A percentile compares a stretch with the other conserved stretches of the same genome.
These are phyloP conservation scores for Hydropotes inermis DNA, from an alignment of 2,113 vertebrate species.

Conservation along the genomic window DNA sequence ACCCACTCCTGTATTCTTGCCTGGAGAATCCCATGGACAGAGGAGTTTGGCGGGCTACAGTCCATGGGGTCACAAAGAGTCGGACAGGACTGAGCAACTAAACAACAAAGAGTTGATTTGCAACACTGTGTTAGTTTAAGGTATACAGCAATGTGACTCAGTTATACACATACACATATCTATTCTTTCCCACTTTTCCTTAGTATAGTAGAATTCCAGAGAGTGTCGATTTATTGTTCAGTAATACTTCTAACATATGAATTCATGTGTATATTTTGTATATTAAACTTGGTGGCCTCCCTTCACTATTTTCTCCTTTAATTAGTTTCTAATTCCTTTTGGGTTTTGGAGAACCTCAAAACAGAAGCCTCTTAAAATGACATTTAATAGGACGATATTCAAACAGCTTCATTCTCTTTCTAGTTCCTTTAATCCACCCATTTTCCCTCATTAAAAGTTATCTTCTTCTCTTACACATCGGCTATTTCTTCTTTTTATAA, in stretches of 20 bases:
- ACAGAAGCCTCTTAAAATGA: not conserved
- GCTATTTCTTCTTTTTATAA: not conserved
- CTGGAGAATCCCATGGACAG: not conserved
- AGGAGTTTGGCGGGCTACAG: not conserved
- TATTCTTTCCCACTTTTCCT: not conserved
- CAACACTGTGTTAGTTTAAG: not conserved
- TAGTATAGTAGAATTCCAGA: not conserved
- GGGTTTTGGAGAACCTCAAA: not conserved
- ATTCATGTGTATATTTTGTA: not conserved
- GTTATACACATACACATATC: rapidly evolving
- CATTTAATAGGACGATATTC: not conserved
- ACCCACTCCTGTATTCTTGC: not conserved
- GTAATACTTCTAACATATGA: not conserved
- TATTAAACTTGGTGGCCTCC: not conserved
- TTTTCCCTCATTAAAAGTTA: not conserved
- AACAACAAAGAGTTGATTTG: not conserved
- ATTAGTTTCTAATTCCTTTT: not conserved
- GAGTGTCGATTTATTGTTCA: not conserved
- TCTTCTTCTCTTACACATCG: not conserved
- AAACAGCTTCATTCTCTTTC: not conserved
- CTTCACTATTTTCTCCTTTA: not conserved
- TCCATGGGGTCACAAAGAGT: not conserved
- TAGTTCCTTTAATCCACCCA: no score
- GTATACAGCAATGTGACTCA: not conserved
- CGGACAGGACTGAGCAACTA: not conserved